These are phyloP conservation scores for Origma solitaria DNA, from an alignment of 2,113 vertebrate genomes.

Conservation along the genomic window DNA sequence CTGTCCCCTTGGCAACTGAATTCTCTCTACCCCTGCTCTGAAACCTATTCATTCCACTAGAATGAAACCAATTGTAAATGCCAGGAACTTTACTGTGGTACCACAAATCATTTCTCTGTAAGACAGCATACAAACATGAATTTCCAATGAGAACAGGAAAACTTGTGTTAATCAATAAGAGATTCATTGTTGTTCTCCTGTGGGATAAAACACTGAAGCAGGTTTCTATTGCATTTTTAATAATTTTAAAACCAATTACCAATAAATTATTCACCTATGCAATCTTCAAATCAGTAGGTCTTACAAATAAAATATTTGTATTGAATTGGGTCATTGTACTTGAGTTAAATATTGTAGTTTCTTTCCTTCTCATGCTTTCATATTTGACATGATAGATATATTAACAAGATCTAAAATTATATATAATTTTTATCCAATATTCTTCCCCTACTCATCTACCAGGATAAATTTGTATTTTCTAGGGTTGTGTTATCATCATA, in stretches of 20 bases:
- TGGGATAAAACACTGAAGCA: not conserved
- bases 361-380: not conserved
- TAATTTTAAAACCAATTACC: not conserved
- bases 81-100: not conserved
- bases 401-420: not conserved
- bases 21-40: not conserved
- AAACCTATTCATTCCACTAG: not conserved
- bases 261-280: not conserved
- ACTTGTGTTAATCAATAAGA: not conserved
- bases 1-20: not conserved
- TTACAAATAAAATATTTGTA: not conserved
- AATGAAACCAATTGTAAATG: not conserved
- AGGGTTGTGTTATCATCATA: not conserved
- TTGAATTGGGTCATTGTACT: not conserved
- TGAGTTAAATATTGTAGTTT: not conserved
- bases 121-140: accelerated
- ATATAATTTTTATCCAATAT: not conserved
- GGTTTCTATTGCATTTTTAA: not conserved
- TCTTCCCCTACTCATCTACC: not conserved
- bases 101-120: not conserved
- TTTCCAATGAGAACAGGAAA: not conserved
- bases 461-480: not conserved
- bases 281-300: not conserved
- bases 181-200: not conserved
- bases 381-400: not conserved